Evolutionary conservation across 1,140 invertebrate genomes (phyloP).

Genomic region (Aradophagus sp.): DNA sequence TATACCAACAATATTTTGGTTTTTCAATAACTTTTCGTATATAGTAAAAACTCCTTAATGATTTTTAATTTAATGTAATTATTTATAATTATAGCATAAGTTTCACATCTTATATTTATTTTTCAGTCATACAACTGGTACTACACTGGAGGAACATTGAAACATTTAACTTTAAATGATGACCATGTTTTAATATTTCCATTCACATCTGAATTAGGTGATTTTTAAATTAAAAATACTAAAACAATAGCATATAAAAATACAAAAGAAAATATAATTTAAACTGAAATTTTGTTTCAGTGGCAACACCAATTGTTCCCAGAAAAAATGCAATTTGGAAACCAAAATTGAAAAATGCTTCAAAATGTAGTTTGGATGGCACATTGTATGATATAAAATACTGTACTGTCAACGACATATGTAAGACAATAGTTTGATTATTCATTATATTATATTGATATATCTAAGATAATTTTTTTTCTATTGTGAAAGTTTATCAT

Average conservation of each 20-base stretch:
- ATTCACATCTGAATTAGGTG: slow-evolving; percentile 64
- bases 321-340: slow-evolving; percentile 60
- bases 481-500: too few relatives aligned
- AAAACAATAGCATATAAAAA: slow-evolving; percentile 9
- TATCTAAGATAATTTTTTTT: too few relatives aligned
- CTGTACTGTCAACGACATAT: slow-evolving; percentile 40
- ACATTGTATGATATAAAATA: slow-evolving; percentile 62
- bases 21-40: too few relatives aligned
- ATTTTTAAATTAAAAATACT: slow-evolving; percentile 6
- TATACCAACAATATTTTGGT: too few relatives aligned
- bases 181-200: slow-evolving; percentile 67
- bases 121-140: slow-evolving; percentile 72
- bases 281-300: slow-evolving; percentile 34
- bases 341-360: slow-evolving; percentile 59
- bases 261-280: not conserved
- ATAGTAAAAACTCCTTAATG: too few relatives aligned
- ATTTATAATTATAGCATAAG: not conserved
- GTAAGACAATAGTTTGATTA: slow-evolving; percentile 56
- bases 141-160: slow-evolving; percentile 68
- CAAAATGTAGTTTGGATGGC: slow-evolving; percentile 59
- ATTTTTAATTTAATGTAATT: slow-evolving; percentile 4
- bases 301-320: slow-evolving; percentile 53
- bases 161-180: slow-evolving; percentile 49
- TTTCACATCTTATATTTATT: slow-evolving; percentile 1
- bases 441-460: too few relatives aligned